Evolutionary conservation across 2,113 vertebrate genomes (phyloP), one percentile per base, ranked within the genome.

Genomic region (Sinocyclocheilus anophthalmus): DNA sequence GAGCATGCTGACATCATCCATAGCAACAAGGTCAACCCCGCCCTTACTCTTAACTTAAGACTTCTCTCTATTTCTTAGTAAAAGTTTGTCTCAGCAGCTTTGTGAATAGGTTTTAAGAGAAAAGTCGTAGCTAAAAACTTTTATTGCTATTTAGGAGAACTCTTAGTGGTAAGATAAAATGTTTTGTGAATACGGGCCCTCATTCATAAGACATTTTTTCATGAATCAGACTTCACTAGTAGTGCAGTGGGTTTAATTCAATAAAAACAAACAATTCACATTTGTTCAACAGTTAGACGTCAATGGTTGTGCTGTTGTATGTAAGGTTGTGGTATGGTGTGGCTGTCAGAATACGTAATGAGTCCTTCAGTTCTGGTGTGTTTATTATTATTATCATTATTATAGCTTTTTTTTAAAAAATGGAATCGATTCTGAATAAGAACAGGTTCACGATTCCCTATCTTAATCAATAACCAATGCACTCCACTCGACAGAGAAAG

Each of bases 391-490:
- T 10, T 37, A 9, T 20, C 22, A 11, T 22, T 75, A 24, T 2
- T 33, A 9, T 1, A 50, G 39, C 2, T 76, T 16, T 24, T 45
- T 12, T 1, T 11, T 5, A 26, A 48, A 42, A 14, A 45, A 45
- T 11, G 8, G 33, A 48, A 75, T 26, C n/a, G 6, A 76, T 48
- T 76, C 42, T 16, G 12, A 76, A 50, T 76, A 48, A 75, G 22
- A 75, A 50, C 22, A 11, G 5, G 42, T 26, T 50, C 42, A 50
- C n/a, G 6, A 48, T 76, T 24, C n/a, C 73, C n/a, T 24, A 50
- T 50, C 73, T 81, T 88, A 88, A 86, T 86, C 88, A 87, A 82
- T 86, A 82, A 70, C 86, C 82, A 82, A 82, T 88, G 33, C 77
- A 77, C 72, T 81, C 83, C 85, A 84, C 84, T 84, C 59, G 45